These are phyloP conservation scores for Physella acuta DNA, from an alignment of 1,140 invertebrate species.

Conservation along the genomic window DNA sequence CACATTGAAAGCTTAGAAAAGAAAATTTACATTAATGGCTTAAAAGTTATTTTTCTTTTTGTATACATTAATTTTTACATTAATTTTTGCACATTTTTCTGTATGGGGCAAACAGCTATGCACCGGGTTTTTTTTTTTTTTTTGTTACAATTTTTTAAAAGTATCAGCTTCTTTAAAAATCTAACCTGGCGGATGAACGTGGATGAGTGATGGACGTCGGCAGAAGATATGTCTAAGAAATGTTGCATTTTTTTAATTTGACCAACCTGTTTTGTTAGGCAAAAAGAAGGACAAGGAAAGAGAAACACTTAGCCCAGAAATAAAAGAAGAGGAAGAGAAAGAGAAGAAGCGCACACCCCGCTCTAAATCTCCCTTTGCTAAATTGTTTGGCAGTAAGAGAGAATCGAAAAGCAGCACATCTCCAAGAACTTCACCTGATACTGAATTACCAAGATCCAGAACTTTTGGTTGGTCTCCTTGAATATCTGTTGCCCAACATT, in stretches of 20 bases:
- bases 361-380: constrained; percentile 49
- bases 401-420: constrained; percentile 21
- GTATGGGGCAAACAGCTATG: too few species aligned
- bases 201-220: constrained; percentile 4
- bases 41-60: too few species aligned
- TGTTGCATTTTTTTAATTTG: too few species aligned
- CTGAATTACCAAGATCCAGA: constrained; percentile 6
- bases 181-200: constrained; percentile 6
- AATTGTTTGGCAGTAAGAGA: constrained; percentile 47
- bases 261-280: constrained; percentile 18
- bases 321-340: constrained; percentile 22
- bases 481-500: too few species aligned
- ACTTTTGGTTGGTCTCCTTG: constrained; percentile 16
- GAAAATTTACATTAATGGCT: too few species aligned
- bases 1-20: too few species aligned
- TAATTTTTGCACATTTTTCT: too few species aligned
- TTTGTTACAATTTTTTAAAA: too few species aligned
- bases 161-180: background rate
- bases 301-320: constrained; percentile 1
- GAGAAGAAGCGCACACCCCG: constrained; percentile 41
- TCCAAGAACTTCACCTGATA: background rate
- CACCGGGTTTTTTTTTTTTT: too few species aligned
- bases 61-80: too few species aligned
- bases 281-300: constrained; percentile 18
- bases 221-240: background rate